Percentiles rank a stretch among this genome's conserved stretches.
Evolutionary conservation across 2,113 vertebrate genomes (phyloP).

Genomic region (Jacana jacana): DNA sequence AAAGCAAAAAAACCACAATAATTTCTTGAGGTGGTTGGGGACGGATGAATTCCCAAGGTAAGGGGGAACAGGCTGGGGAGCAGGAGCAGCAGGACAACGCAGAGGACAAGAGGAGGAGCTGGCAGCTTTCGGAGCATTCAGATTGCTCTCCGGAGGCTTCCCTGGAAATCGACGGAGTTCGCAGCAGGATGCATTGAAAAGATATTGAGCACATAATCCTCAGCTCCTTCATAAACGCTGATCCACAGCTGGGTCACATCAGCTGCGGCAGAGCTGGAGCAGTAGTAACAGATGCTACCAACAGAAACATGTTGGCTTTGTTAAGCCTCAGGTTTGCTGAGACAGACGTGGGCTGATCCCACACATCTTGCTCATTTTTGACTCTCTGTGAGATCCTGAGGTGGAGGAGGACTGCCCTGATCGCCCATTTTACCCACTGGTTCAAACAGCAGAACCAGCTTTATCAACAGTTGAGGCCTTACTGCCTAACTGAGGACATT

Average conservation of each 20-base stretch:
- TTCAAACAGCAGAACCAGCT: background rate
- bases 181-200: constrained; percentile 28
- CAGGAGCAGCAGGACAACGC: background rate
- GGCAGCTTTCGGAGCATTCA: background rate
- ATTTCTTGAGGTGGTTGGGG: background rate
- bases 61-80: background rate
- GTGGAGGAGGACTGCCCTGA: background rate
- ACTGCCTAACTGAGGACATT: background rate
- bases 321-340: background rate
- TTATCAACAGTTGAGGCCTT: background rate
- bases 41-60: background rate
- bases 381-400: background rate
- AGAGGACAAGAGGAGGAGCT: background rate
- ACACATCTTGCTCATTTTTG: background rate
- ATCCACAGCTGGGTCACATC: constrained; percentile 52
- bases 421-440: background rate
- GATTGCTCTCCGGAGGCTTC: background rate
- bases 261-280: constrained; percentile 19
- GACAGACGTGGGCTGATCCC: background rate
- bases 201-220: constrained; percentile 25
- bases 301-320: background rate
- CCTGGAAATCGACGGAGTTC: background rate
- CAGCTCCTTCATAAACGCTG: constrained; percentile 4
- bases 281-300: constrained; percentile 18
- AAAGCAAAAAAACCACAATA: background rate